Evolutionary conservation across 2,113 vertebrate genomes (phyloP).

Genomic region (Eclectus roratus): DNA sequence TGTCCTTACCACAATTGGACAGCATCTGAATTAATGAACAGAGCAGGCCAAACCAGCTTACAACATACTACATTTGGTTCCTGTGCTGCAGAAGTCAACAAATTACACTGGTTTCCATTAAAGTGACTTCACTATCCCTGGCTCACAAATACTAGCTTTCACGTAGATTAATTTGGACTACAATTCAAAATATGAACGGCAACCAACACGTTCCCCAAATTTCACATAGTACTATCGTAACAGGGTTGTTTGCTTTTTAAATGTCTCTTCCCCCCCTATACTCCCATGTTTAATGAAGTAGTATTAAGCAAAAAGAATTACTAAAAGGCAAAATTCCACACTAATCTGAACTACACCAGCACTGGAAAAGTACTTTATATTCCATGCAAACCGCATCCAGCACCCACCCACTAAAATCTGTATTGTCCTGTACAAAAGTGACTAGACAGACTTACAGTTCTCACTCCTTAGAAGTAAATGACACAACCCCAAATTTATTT

Average conservation of each 20-base stretch:
- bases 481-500: background rate
- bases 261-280: background rate
- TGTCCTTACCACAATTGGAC: background rate
- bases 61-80: background rate
- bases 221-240: accelerated
- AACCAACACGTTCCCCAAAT: background rate
- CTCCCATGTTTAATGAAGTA: background rate
- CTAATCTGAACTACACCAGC: background rate
- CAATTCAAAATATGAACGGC: background rate
- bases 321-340: background rate
- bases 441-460: background rate
- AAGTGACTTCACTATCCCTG: background rate
- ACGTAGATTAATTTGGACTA: background rate
- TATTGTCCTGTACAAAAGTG: background rate
- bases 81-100: background rate
- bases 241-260: background rate
- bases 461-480: background rate
- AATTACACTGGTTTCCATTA: background rate
- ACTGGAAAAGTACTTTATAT: background rate
- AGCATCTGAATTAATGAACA: background rate
- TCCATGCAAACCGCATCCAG: background rate
- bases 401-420: background rate
- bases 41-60: background rate
- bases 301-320: background rate
- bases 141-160: background rate